These are phyloP conservation scores for Narcine bancroftii DNA, from an alignment of 2,113 vertebrate genomes.

Conservation along the genomic window DNA sequence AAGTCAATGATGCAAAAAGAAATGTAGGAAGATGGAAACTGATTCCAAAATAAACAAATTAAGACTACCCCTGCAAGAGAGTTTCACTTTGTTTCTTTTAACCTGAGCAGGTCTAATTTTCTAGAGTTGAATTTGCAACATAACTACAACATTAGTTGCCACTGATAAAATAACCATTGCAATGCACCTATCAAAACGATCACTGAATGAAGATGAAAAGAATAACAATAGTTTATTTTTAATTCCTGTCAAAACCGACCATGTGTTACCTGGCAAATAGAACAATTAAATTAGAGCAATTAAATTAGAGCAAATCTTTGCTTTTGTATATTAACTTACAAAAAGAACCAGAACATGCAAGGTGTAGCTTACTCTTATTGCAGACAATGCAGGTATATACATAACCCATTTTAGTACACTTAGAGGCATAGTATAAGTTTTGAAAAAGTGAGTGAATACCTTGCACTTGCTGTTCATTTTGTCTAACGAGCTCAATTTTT, in stretches of 20 bases:
- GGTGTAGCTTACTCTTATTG: not conserved
- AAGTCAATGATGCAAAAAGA: too few relatives aligned
- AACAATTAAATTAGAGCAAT: not conserved
- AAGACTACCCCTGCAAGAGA: not conserved
- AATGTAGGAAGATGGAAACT: not conserved
- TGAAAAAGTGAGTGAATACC: constrained; percentile 46
- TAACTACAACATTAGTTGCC: not conserved
- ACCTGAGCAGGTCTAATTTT: not conserved
- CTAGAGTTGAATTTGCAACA: not conserved
- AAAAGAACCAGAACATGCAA: not conserved
- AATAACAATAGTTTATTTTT: not conserved
- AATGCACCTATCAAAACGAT: not conserved
- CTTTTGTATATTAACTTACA: not conserved
- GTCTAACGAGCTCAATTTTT: constrained; percentile 53
- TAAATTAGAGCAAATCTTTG: not conserved
- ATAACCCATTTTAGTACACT: not conserved
- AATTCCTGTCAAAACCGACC: not conserved
- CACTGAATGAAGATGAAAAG: not conserved
- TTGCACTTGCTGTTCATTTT: constrained; percentile 57
- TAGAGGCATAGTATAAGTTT: not conserved
- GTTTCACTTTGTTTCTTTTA: not conserved
- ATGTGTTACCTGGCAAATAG: not conserved
- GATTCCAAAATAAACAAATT: not conserved
- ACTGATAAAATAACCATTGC: not conserved
- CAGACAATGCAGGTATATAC: not conserved